Evolutionary conservation across 2,888 invertebrate genomes (phyloP).

Genomic region (Syrista parreyssii): DNA sequence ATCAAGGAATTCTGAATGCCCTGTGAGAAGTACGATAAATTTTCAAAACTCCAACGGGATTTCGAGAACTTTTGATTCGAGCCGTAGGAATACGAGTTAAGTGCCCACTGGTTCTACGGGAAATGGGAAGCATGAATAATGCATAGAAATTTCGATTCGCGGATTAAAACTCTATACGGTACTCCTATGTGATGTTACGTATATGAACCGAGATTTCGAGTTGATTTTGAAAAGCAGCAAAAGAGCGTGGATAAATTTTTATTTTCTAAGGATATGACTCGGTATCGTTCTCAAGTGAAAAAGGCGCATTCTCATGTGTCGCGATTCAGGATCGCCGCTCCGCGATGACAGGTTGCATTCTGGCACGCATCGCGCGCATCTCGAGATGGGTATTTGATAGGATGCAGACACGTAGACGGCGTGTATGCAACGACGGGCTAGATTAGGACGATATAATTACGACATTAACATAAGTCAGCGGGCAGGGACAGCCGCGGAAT

Average conservation of each 20-base stretch:
- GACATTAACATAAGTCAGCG: slow-evolving; percentile 66
- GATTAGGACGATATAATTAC: slow-evolving; percentile 67
- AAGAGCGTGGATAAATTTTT: neutral
- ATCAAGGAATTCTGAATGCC: slow-evolving; percentile 39
- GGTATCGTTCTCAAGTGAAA: neutral
- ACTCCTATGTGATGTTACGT: neutral
- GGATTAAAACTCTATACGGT: slow-evolving; percentile 50
- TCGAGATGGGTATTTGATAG: slow-evolving; percentile 65
- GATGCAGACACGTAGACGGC: slow-evolving; percentile 56
- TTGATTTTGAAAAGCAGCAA: neutral
- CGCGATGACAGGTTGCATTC: slow-evolving; percentile 49
- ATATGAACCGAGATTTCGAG: neutral
- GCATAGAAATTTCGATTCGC: slow-evolving; percentile 65
- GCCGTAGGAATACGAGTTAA: slow-evolving; percentile 13
- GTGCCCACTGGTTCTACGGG: neutral
- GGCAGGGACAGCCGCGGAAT: slow-evolving; percentile 58
- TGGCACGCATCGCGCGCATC: slow-evolving; percentile 62
- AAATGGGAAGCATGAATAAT: slow-evolving; percentile 56
- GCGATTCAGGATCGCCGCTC: slow-evolving; percentile 23
- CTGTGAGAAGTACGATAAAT: slow-evolving; percentile 55
- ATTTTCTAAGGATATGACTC: neutral
- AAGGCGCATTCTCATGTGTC: neutral
- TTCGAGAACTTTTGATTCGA: slow-evolving; percentile 61
- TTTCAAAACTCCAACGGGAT: slow-evolving; percentile 48
- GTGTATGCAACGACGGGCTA: slow-evolving; percentile 55